Evolutionary conservation across 30 jellyfish, hydroid and myxozoan genomes (phyloP).

Genomic region (Turritopsis rubra): DNA sequence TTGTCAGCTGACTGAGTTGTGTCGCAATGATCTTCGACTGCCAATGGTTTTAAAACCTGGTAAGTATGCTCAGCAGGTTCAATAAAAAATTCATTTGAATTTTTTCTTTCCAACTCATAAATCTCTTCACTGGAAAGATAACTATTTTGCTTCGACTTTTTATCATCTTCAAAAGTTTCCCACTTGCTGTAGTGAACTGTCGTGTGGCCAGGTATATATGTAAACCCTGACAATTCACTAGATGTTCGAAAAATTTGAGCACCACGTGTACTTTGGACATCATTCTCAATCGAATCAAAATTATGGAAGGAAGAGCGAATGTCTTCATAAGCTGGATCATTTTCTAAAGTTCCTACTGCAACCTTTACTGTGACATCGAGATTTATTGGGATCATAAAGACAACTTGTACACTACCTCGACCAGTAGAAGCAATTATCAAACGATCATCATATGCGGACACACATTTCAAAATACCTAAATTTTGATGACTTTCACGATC

Average conservation of each 20-base stretch:
- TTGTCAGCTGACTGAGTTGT: not conserved
- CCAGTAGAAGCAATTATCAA: conserved; percentile 78
- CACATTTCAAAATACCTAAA: conserved; percentile 56
- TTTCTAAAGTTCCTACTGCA: conserved; percentile 56
- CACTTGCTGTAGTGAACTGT: not conserved
- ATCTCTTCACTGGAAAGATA: not conserved
- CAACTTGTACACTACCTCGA: conserved; percentile 45
- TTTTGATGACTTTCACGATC: not conserved
- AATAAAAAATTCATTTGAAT: not conserved
- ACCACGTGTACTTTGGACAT: conserved; percentile 39
- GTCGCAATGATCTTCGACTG: not conserved
- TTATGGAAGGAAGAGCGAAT: conserved; percentile 54
- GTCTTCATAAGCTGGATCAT: conserved; percentile 64
- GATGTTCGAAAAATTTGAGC: conserved; percentile 31
- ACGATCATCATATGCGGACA: conserved; percentile 38
- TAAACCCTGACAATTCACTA: conserved; percentile 52
- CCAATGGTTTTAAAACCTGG: not conserved
- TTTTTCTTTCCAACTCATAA: not conserved
- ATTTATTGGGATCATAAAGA: conserved; percentile 61
- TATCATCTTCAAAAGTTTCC: conserved; percentile 19
- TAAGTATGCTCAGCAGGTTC: not conserved
- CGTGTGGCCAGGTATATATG: conserved; percentile 28
- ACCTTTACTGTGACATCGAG: conserved; percentile 66
- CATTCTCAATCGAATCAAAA: conserved; percentile 42
- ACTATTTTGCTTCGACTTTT: not conserved